These are phyloP conservation scores for Cebidichthys violaceus DNA, from an alignment of 2,113 vertebrate species.

Conservation along the genomic window DNA sequence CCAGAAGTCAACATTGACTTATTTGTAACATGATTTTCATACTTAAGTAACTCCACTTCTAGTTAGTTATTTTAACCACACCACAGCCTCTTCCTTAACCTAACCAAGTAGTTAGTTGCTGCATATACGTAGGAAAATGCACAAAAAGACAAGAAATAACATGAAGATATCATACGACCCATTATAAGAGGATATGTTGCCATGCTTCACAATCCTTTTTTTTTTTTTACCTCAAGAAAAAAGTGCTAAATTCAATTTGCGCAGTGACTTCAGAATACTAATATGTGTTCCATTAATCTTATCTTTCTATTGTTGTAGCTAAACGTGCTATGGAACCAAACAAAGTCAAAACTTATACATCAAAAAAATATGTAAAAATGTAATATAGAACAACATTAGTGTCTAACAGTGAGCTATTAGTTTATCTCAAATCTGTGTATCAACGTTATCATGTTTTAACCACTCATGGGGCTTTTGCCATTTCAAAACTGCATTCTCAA, in stretches of 20 bases:
- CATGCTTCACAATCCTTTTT: conserved; percentile 60
- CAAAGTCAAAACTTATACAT: background rate
- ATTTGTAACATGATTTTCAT: background rate
- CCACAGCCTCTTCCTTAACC: background rate
- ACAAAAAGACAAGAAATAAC: background rate
- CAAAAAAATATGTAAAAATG: background rate
- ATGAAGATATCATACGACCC: background rate
- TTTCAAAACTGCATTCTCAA: too few relatives aligned
- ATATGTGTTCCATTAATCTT: background rate
- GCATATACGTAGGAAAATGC: background rate
- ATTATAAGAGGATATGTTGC: background rate
- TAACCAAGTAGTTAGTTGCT: background rate
- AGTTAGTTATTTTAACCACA: background rate
- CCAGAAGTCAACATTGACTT: too few relatives aligned
- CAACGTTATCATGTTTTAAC: too few relatives aligned
- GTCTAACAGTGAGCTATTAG: background rate
- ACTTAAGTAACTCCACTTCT: background rate
- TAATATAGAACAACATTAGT: background rate
- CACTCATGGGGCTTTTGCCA: too few relatives aligned
- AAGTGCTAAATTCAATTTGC: conserved; percentile 73
- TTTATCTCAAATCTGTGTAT: background rate
- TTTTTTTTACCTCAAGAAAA: conserved; percentile 76
- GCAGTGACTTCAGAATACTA: background rate
- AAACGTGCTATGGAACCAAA: background rate
- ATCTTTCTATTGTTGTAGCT: background rate